Conservation (phyloP, 2,888 invertebrate genomes). For the Perizoma affinitatum region DNA sequence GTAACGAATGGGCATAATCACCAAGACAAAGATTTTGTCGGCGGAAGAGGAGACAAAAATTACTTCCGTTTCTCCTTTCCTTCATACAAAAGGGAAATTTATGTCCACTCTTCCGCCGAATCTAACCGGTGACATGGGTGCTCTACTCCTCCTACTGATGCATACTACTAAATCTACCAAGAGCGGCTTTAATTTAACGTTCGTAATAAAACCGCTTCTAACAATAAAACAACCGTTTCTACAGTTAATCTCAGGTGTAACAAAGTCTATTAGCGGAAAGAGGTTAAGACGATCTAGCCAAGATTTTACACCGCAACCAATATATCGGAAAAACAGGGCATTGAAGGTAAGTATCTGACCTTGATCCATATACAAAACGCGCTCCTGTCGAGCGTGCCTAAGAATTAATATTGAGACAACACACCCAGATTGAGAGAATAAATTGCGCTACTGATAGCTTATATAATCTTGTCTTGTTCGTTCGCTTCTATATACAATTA, state of each 20-base stretch:
- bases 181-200: neutral
- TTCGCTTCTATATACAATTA: neutral
- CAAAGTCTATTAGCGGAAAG: conserved; percentile 14
- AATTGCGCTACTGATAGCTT: neutral
- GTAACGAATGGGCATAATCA: too few relatives aligned
- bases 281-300: conserved; percentile 14
- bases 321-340: conserved; percentile 33
- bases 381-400: conserved; percentile 34
- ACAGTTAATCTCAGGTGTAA: conserved; percentile 4
- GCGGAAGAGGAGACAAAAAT: too few relatives aligned
- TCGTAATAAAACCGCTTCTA: conserved; percentile 3
- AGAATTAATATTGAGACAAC: conserved; percentile 12
- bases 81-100: too few relatives aligned
- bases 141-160: too few relatives aligned
- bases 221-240: conserved; percentile 11
- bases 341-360: conserved; percentile 37
- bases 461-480: neutral
- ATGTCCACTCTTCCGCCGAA: too few relatives aligned
- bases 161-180: too few relatives aligned
- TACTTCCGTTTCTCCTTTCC: too few relatives aligned
- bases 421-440: conserved; percentile 6
- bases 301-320: conserved; percentile 38
- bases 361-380: conserved; percentile 42
- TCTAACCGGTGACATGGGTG: too few relatives aligned
- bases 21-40: too few relatives aligned